Percentiles rank a stretch among this genome's conserved stretches.
Evolutionary conservation across 1,140 invertebrate species (phyloP).

Genomic region (Chironomus striatipennis): DNA sequence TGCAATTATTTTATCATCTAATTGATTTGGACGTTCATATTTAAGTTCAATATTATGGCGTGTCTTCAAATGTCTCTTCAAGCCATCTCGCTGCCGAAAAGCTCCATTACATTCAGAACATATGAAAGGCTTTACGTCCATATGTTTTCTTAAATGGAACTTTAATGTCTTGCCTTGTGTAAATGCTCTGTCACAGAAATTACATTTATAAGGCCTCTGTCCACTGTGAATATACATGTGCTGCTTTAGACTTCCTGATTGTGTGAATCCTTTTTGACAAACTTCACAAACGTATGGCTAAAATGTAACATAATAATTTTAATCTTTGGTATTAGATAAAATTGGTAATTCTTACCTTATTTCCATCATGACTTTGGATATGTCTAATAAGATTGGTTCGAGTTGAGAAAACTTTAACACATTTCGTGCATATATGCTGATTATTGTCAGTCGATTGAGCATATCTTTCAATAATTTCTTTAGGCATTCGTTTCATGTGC

Average conservation of each 20-base stretch:
- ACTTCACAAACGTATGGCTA: slow-evolving; percentile 48
- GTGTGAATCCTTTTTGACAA: slow-evolving; percentile 53
- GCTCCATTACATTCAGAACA: slow-evolving; percentile 28
- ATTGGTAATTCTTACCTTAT: slow-evolving; percentile 35
- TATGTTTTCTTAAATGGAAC: slow-evolving; percentile 29
- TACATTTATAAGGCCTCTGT: slow-evolving; percentile 33
- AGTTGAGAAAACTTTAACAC: slow-evolving; percentile 47
- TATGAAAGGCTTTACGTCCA: slow-evolving; percentile 27
- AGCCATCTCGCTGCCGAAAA: not conserved
- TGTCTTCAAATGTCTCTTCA: not conserved
- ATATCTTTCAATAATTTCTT: slow-evolving; percentile 11
- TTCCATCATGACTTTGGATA: slow-evolving; percentile 52
- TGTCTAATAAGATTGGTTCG: slow-evolving; percentile 52
- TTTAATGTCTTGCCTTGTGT: slow-evolving; percentile 31
- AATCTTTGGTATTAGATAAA: too few species aligned
- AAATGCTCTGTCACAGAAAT: slow-evolving; percentile 34
- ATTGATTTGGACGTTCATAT: not conserved
- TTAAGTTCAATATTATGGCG: slow-evolving; percentile 11
- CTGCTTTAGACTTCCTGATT: slow-evolving; percentile 44
- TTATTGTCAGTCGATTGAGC: not conserved
- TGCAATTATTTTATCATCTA: not conserved
- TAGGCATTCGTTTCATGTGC: not conserved
- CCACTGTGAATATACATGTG: slow-evolving; percentile 39
- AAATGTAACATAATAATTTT: too few species aligned
- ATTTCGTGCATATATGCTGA: slow-evolving; percentile 44